A percentile compares a stretch with the other conserved stretches of the same genome.
Evolutionary conservation across 2,113 vertebrate species (phyloP).

Genomic region (Sander vitreus): DNA sequence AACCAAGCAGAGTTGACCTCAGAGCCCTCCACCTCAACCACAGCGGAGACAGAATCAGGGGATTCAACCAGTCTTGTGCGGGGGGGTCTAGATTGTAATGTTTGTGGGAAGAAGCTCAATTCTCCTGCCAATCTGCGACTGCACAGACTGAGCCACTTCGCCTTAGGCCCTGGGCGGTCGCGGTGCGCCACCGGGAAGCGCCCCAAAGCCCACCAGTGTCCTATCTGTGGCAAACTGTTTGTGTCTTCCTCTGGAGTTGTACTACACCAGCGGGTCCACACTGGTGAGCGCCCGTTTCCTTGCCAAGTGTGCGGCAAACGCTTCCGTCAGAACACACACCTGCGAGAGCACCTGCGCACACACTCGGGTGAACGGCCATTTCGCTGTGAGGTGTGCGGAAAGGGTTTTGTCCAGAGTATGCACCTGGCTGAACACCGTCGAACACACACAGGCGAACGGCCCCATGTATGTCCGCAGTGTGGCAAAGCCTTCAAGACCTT

Average conservation of each 20-base stretch:
- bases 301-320: conserved; percentile 90
- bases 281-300: conserved; percentile 85
- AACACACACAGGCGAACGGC: conserved; percentile 89
- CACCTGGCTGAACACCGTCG: conserved; percentile 90
- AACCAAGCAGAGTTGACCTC: background rate
- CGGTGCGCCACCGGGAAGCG: conserved; percentile 60
- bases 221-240: conserved; percentile 88
- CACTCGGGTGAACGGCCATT: conserved; percentile 91
- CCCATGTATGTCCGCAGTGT: conserved; percentile 87
- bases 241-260: conserved; percentile 89
- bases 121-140: conserved; percentile 84
- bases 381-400: conserved; percentile 88
- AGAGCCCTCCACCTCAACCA: conserved; percentile 54
- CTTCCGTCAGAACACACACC: conserved; percentile 92
- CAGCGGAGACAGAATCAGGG: conserved; percentile 6
- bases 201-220: conserved; percentile 86
- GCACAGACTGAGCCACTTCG: conserved; percentile 80
- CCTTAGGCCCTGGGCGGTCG: conserved; percentile 60
- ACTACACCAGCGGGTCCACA: conserved; percentile 90
- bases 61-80: conserved; percentile 9
- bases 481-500: conserved; percentile 92
- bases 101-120: conserved; percentile 86
- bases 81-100: conserved; percentile 76
- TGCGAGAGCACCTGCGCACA: conserved; percentile 91
- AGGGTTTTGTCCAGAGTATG: conserved; percentile 92